Conservation (phyloP, 2,113 vertebrate genomes). For the Cardinalis cardinalis region DNA sequence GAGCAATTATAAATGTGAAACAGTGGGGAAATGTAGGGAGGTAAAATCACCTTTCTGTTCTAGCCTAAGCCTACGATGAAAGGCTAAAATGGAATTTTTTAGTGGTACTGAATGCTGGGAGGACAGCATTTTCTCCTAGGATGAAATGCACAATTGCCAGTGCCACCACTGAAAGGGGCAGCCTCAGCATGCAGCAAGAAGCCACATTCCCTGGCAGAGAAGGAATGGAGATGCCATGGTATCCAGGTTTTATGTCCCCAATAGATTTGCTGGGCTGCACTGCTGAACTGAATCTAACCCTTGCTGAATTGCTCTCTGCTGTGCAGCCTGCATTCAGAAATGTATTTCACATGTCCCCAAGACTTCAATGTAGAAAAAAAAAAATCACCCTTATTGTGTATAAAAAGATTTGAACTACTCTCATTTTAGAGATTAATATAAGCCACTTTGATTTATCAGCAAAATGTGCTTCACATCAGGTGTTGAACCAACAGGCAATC, state of each 20-base stretch:
- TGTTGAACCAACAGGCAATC: neutral
- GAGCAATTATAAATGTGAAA: neutral
- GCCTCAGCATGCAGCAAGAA: neutral
- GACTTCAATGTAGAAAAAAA: neutral
- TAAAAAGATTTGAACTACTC: neutral
- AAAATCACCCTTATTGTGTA: neutral
- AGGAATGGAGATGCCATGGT: neutral
- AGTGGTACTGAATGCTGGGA: neutral
- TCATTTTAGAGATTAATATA: conserved; percentile 22
- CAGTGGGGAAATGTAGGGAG: neutral
- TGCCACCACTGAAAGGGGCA: neutral
- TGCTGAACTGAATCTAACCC: neutral
- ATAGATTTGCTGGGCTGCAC: neutral
- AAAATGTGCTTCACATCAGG: neutral
- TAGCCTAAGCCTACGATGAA: neutral
- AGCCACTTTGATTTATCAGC: neutral
- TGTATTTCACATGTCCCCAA: neutral
- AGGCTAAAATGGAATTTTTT: neutral
- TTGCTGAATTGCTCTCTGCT: neutral
- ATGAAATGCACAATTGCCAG: neutral
- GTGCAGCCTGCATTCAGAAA: neutral
- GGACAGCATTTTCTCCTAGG: neutral
- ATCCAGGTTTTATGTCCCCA: neutral
- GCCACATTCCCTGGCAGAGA: neutral
- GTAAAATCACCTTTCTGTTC: neutral